These are phyloP conservation scores for Etheostoma cragini DNA, from an alignment of 2,113 vertebrate species.

Conservation along the genomic window DNA sequence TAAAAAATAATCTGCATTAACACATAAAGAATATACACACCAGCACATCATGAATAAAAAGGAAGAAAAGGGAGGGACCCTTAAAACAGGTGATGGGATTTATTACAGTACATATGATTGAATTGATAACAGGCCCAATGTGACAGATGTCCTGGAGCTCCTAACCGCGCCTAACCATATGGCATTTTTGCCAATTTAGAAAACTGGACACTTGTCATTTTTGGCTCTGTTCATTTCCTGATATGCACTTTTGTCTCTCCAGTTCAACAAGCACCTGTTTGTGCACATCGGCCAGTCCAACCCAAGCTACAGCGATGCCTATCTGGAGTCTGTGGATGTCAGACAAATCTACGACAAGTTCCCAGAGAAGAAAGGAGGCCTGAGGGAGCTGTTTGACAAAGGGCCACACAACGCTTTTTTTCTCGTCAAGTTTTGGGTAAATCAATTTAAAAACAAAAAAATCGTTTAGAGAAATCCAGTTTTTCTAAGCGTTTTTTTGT, in stretches of 20 bases:
- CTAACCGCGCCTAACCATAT: background rate
- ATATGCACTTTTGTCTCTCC: conserved; percentile 63
- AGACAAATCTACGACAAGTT: conserved; percentile 97
- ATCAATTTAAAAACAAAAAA: conserved; percentile 20
- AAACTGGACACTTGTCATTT: conserved; percentile 45
- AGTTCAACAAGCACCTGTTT: conserved; percentile 96
- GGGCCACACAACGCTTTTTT: conserved; percentile 93
- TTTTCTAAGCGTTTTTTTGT: background rate
- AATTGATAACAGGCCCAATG: conserved; percentile 22
- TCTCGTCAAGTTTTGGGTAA: conserved; percentile 97
- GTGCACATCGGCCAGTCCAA: conserved; percentile 94
- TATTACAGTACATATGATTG: conserved; percentile 18
- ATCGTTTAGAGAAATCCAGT: background rate
- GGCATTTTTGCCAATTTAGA: conserved; percentile 1
- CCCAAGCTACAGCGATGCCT: conserved; percentile 91
- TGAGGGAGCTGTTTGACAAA: conserved; percentile 94
- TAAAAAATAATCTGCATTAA: background rate
- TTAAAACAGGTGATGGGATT: conserved; percentile 40
- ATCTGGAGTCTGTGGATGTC: conserved; percentile 93
- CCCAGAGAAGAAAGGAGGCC: conserved; percentile 94
- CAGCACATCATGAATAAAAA: conserved; percentile 20
- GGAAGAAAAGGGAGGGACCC: conserved; percentile 16
- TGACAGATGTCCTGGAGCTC: conserved; percentile 28
- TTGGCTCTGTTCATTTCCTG: conserved; percentile 34
- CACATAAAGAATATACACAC: background rate